Percentiles rank a stretch among this genome's conserved stretches.
Conservation (phyloP, 1,140 invertebrate species). For the Cepaea nemoralis region DNA sequence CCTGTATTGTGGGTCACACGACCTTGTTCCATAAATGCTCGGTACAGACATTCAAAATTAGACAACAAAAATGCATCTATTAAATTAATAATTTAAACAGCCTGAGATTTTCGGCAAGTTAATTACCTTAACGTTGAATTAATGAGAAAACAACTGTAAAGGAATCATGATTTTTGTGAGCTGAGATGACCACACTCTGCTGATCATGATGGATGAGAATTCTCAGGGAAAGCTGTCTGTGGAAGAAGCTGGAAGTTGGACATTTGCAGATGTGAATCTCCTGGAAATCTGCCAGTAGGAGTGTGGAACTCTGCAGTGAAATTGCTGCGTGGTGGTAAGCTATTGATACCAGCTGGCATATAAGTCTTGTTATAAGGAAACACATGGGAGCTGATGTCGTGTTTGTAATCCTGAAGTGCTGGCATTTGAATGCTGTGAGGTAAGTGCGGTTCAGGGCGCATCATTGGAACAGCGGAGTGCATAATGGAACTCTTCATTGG, state of each 20-base stretch:
- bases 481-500: not conserved
- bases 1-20: too few species aligned
- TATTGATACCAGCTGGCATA: slow-evolving; percentile 12
- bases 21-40: too few species aligned
- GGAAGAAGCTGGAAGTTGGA: slow-evolving; percentile 31
- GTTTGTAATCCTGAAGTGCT: slow-evolving; percentile 16
- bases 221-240: slow-evolving; percentile 39
- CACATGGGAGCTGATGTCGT: not conserved
- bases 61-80: too few species aligned
- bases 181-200: too few species aligned
- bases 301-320: not conserved
- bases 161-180: too few species aligned
- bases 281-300: not conserved
- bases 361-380: slow-evolving; percentile 28
- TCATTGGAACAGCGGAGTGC: not conserved
- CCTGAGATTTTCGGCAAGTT: too few species aligned
- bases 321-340: not conserved
- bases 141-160: too few species aligned
- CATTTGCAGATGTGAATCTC: not conserved
- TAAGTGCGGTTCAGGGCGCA: slow-evolving; percentile 11
- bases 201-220: too few species aligned
- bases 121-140: too few species aligned
- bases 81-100: too few species aligned
- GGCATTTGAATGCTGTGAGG: not conserved
- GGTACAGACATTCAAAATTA: too few species aligned